Evolutionary conservation across 2,888 invertebrate genomes (phyloP), one percentile per base, ranked within the genome.

Genomic region (Macrophya annulata): DNA sequence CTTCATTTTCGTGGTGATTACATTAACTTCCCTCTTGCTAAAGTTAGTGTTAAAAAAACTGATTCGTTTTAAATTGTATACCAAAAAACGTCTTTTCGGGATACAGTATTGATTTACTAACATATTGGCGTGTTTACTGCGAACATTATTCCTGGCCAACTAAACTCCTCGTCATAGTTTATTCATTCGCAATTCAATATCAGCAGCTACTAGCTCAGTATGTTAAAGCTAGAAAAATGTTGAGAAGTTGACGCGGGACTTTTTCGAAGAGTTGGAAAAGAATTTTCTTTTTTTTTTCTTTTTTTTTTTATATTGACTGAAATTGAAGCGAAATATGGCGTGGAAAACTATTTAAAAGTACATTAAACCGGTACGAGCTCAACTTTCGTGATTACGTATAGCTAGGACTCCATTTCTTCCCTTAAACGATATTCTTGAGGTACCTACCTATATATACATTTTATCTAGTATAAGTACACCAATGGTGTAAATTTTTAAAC

Each of bases 211-310:
- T 68, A 68, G 31, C 68, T 17, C 37, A 37, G 68, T 37, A 68
- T 68, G 68, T 68, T 17, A 37, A 8, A 68, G 68, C 68, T 68
- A 37, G 68, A 37, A 17, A 77, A 48, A 77, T 77, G n/a, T 37
- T 37, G 4, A 17, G 15, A 37, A 77, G 21, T 55, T 37, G 9
- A 37, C 77, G 31, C 15, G 55, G 21, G 10, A 10, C 12, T 77
- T 77, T 77, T 77, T 37, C 77, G 84, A 86, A 74, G 87, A 86
- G 86, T 81, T 81, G 62, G 62, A 0, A 31, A 59, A 37, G 25
- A 62, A 51, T 31, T 31, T n/a, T 59, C 25, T 31, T 37, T 59
- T 15, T 76, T 48, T 4, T 3, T 40, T 21, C 15, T 40, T 21
- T 17, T 31, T 72, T 21, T 45, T n/a, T 45, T 74, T 17, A 45